These are phyloP conservation scores for Tragelaphus imberbis DNA, from an alignment of 2,113 vertebrate genomes.

Conservation along the genomic window DNA sequence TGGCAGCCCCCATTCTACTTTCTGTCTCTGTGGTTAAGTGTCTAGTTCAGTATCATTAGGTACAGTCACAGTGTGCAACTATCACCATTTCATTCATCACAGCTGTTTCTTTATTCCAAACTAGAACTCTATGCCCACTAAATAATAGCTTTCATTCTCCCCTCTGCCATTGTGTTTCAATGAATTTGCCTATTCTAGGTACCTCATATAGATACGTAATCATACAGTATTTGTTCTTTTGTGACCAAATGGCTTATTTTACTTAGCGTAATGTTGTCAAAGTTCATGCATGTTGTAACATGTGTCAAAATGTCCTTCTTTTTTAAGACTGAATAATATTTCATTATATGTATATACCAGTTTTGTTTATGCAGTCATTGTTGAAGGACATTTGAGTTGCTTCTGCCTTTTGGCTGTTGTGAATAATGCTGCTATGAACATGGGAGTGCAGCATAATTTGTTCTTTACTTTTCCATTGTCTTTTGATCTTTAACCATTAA, in stretches of 20 bases:
- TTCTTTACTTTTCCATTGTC: not conserved
- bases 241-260: not conserved
- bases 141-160: not conserved
- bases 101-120: not conserved
- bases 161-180: not conserved
- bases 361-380: not conserved
- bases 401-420: not conserved
- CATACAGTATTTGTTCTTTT: not conserved
- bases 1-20: not conserved
- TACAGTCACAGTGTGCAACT: not conserved
- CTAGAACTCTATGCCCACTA: not conserved
- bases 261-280: not conserved
- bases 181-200: not conserved
- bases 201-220: not conserved
- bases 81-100: not conserved
- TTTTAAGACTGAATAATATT: not conserved
- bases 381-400: not conserved
- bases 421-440: not conserved
- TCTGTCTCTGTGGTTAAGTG: not conserved
- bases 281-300: not conserved
- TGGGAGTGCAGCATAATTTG: not conserved
- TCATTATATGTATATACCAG: not conserved
- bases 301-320: not conserved
- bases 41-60: not conserved
- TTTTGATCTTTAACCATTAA: not conserved